These are phyloP conservation scores for Sceloporus undulatus DNA, from an alignment of 2,113 vertebrate species.

Conservation along the genomic window DNA sequence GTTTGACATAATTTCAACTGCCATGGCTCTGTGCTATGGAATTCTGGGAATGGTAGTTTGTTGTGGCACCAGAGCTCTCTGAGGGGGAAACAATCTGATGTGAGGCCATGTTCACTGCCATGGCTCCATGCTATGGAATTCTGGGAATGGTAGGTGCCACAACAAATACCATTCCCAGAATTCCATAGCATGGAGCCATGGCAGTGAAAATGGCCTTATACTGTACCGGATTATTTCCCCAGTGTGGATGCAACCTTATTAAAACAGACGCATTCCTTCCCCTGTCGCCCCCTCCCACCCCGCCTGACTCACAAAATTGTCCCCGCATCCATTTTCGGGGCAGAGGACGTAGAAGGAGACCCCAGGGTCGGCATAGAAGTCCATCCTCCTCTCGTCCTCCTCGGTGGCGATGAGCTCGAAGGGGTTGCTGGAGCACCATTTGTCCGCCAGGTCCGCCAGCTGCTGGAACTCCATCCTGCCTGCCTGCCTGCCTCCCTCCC, in stretches of 20 bases:
- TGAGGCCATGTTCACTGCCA: no score
- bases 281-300: neutral
- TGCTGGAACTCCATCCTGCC: conserved; percentile 93
- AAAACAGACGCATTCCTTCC: neutral
- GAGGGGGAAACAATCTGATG: no score
- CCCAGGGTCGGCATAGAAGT: conserved; percentile 97
- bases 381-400: conserved; percentile 93
- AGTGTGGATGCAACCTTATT: no score
- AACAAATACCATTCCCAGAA: no score
- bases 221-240: neutral
- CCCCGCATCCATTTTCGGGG: conserved; percentile 90
- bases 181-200: no score
- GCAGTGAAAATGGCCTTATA: no score
- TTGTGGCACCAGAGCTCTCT: no score
- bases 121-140: no score
- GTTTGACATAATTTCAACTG: no score
- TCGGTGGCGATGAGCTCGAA: conserved; percentile 97
- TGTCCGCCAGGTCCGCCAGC: conserved; percentile 95
- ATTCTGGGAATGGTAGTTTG: no score
- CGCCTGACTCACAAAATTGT: conserved; percentile 91
- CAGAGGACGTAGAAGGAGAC: conserved; percentile 97
- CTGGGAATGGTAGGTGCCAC: no score
- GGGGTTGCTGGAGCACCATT: conserved; percentile 94
- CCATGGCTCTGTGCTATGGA: no score
- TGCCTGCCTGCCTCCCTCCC: conserved; percentile 23